Conservation (phyloP, 2,888 invertebrate genomes). For the Drosophila borborema region DNA sequence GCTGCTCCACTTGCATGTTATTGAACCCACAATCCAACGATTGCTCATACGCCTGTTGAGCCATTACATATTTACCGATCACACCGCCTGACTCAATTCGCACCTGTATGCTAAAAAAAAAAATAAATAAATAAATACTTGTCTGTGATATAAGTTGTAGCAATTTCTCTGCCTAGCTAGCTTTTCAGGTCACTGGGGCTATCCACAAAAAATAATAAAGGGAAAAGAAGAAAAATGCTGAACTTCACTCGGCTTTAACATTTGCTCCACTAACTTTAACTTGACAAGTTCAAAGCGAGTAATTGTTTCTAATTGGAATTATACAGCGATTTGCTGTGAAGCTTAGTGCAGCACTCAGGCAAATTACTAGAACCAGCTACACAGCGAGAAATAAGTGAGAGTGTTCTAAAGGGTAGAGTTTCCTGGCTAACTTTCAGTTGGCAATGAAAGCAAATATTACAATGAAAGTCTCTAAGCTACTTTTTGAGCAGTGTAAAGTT, state of each 20-base stretch:
- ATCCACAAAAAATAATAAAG: constrained; percentile 2
- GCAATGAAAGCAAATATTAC: no score
- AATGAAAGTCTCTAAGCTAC: background rate
- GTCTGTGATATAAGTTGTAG: constrained; percentile 10
- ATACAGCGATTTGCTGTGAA: constrained; percentile 73
- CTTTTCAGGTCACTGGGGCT: constrained; percentile 51
- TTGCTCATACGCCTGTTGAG: constrained; percentile 57
- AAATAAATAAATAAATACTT: constrained; percentile 50
- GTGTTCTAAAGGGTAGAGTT: background rate
- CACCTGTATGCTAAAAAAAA: constrained; percentile 71
- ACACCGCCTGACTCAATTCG: constrained; percentile 52
- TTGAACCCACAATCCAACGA: constrained; percentile 44
- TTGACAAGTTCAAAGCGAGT: constrained; percentile 61
- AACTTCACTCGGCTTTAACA: constrained; percentile 3
- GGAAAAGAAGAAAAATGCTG: background rate
- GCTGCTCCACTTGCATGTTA: constrained; percentile 59
- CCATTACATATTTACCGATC: constrained; percentile 40
- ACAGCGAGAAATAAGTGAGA: constrained; percentile 2
- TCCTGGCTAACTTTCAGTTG: background rate
- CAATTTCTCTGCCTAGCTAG: constrained; percentile 25
- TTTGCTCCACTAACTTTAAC: constrained; percentile 53
- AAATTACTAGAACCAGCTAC: constrained; percentile 44
- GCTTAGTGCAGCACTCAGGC: constrained; percentile 50
- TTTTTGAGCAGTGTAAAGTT: background rate
- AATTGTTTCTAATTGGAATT: constrained; percentile 76